Percentiles rank a stretch among this genome's conserved stretches.
phyloP scores from a whole-genome alignment of 2,113 vertebrate genomes.

The Callochromis pleurospilus region DNA sequence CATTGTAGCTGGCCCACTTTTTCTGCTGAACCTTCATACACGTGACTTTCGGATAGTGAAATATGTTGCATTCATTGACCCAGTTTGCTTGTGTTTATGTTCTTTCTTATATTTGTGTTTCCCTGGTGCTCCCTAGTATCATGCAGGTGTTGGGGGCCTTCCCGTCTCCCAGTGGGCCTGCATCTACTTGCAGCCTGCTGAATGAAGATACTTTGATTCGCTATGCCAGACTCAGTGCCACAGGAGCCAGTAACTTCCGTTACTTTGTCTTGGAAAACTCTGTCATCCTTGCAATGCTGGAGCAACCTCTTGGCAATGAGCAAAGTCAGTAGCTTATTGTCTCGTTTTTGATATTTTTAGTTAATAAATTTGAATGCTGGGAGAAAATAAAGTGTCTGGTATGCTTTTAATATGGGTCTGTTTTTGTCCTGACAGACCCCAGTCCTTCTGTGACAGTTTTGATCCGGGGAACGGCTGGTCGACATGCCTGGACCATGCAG shows the following conservation, averaged over 20 bases:
- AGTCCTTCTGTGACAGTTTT: constrained; percentile 90
- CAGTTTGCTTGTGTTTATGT: neutral
- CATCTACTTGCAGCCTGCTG: constrained; percentile 92
- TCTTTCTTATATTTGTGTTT: neutral
- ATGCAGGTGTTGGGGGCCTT: constrained; percentile 96
- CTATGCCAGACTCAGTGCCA: constrained; percentile 85
- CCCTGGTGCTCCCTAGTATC: constrained; percentile 73
- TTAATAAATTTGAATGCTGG: neutral
- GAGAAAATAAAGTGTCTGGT: neutral
- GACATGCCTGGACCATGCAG: constrained; percentile 95
- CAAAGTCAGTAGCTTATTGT: constrained; percentile 80
- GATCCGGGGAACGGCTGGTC: constrained; percentile 89
- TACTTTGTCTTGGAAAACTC: constrained; percentile 95
- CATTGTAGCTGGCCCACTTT: neutral
- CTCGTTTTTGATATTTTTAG: neutral
- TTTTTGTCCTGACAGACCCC: constrained; percentile 73
- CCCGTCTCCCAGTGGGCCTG: constrained; percentile 91
- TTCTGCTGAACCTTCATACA: neutral
- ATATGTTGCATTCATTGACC: neutral
- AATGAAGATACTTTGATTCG: constrained; percentile 92
- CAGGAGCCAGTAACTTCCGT: constrained; percentile 88
- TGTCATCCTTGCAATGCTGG: constrained; percentile 93
- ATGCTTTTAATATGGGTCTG: neutral
- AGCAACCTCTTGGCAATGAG: constrained; percentile 93
- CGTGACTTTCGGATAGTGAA: neutral